Evolutionary conservation across 2,113 vertebrate species (phyloP).

Genomic region (Actinemys pallida): DNA sequence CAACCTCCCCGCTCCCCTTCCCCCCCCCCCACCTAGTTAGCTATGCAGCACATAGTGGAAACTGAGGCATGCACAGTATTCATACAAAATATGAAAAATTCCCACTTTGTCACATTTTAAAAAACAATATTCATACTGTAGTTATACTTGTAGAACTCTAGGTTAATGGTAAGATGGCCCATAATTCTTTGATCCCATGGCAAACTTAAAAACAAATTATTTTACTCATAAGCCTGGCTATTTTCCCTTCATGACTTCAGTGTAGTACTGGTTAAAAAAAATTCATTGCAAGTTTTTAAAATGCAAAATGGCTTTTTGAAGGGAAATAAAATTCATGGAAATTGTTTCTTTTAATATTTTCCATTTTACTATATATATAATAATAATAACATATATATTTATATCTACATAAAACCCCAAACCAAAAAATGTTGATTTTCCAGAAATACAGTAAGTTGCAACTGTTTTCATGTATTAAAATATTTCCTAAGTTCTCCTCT

Average conservation of each 20-base stretch:
- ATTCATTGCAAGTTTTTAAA: not conserved
- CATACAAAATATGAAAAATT: too few species aligned
- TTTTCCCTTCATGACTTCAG: not conserved
- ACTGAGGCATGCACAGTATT: too few species aligned
- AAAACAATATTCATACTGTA: not conserved
- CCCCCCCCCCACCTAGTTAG: too few species aligned
- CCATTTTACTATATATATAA: not conserved
- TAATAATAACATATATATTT: not conserved
- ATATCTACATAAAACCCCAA: not conserved
- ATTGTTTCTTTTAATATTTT: not conserved
- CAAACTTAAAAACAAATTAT: not conserved
- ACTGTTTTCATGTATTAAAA: conserved; percentile 52
- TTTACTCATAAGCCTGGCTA: not conserved
- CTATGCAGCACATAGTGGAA: too few species aligned
- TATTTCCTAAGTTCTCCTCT: not conserved
- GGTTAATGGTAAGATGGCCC: not conserved
- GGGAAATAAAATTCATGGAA: fast-evolving
- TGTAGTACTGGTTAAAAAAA: not conserved
- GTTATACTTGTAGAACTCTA: not conserved
- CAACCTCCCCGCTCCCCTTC: too few species aligned
- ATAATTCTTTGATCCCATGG: not conserved
- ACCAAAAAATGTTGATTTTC: not conserved
- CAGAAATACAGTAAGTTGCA: conserved; percentile 55
- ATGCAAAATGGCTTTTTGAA: not conserved
- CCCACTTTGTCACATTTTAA: not conserved